Percentiles rank a stretch among this genome's conserved stretches.
These are phyloP conservation scores for Norana najaformis DNA, from an alignment of 2,888 invertebrate genomes.

Conservation along the genomic window DNA sequence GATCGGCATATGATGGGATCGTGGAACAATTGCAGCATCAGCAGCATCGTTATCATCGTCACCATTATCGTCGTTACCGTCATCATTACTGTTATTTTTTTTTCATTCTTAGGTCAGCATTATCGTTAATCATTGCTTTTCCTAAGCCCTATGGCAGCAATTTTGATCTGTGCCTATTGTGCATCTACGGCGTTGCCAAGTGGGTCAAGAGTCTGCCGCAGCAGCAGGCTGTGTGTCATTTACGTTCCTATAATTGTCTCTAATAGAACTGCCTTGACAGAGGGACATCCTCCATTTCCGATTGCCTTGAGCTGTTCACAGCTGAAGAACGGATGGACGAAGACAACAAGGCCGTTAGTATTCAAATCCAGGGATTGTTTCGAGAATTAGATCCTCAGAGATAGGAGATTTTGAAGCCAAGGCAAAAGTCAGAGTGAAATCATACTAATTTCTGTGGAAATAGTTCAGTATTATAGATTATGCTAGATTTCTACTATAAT, in stretches of 20 bases:
- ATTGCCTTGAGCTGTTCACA: background rate
- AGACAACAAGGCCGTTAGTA: background rate
- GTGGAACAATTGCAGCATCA: background rate
- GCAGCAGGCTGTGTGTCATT: background rate
- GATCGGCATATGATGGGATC: background rate
- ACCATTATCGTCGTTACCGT: background rate
- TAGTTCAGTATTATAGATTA: background rate
- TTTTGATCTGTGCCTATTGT: background rate
- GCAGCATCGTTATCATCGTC: background rate
- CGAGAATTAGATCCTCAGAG: background rate
- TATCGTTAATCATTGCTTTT: background rate
- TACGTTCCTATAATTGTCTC: background rate
- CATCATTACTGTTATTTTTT: background rate
- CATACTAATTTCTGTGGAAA: background rate
- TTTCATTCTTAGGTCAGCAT: too few species aligned
- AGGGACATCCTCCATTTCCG: background rate
- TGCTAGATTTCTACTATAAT: too few species aligned
- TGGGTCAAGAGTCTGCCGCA: background rate
- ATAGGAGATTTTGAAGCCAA: background rate
- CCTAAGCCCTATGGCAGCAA: background rate
- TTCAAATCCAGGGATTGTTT: background rate
- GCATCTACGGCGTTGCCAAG: background rate
- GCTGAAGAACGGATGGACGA: background rate
- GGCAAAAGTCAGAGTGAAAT: background rate
- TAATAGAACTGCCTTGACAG: background rate